phyloP scores from a whole-genome alignment of 1,140 invertebrate genomes.

The Brachionus plicatilis region DNA sequence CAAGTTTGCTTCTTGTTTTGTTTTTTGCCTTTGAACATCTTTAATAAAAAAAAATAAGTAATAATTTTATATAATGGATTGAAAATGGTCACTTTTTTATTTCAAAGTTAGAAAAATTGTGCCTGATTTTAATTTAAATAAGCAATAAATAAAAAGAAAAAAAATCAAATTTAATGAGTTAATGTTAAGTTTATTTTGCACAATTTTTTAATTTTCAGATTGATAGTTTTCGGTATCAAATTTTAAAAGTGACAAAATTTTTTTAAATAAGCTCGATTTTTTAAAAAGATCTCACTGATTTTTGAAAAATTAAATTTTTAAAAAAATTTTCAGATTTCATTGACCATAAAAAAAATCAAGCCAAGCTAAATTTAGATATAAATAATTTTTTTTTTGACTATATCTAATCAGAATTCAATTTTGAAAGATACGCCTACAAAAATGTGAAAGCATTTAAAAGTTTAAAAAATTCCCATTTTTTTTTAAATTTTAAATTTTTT shows the following conservation, averaged over 20 bases:
- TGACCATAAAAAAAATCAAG: no score
- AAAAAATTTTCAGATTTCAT: no score
- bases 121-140: background rate
- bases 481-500: background rate
- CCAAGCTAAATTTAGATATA: no score
- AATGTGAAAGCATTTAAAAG: background rate
- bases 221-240: background rate
- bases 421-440: background rate
- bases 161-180: background rate
- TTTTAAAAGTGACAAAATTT: background rate
- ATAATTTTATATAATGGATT: background rate
- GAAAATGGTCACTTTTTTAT: background rate
- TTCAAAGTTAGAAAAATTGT: background rate
- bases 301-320: no score
- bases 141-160: background rate
- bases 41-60: background rate
- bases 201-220: background rate
- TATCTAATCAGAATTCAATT: background rate
- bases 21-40: slow-evolving; percentile 6
- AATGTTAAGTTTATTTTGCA: background rate
- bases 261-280: no score
- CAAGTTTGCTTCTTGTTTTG: background rate
- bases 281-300: no score
- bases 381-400: no score
- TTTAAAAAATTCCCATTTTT: slow-evolving; percentile 5